phyloP scores from a whole-genome alignment of 53 echinoderm and acorn worm genomes.

The Holothuria leucospilota region DNA sequence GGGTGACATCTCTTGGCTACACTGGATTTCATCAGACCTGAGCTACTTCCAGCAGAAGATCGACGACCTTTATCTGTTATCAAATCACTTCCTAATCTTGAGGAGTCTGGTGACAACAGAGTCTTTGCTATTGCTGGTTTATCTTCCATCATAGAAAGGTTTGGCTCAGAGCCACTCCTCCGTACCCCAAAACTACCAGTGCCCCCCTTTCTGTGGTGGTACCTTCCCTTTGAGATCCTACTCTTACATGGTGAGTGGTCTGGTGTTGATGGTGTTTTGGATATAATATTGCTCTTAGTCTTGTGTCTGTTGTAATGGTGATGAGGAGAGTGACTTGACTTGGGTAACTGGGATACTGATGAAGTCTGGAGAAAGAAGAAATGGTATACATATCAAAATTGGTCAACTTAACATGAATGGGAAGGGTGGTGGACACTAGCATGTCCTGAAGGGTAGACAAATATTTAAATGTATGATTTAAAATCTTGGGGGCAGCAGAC shows the following conservation, averaged over 20 bases:
- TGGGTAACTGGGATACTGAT: slow-evolving; percentile 8
- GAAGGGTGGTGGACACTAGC: no score
- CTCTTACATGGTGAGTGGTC: neutral
- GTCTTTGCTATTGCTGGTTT: neutral
- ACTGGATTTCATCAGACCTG: neutral
- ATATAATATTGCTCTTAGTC: slow-evolving; percentile 23
- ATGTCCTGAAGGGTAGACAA: no score
- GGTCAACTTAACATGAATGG: no score
- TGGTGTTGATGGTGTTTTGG: slow-evolving; percentile 20
- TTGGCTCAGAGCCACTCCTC: slow-evolving; percentile 28
- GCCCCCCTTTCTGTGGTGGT: neutral
- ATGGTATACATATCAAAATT: no score
- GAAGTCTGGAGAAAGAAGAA: no score
- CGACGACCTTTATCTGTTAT: neutral
- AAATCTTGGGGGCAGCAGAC: no score
- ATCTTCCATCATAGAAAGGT: slow-evolving; percentile 12
- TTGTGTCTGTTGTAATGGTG: slow-evolving; percentile 32
- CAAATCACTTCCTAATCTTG: neutral
- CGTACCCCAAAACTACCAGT: neutral
- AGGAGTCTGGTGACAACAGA: neutral
- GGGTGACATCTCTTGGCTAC: neutral
- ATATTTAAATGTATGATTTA: no score
- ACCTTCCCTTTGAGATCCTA: neutral
- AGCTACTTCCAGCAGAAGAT: neutral
- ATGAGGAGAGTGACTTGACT: slow-evolving; percentile 39